phyloP scores from a whole-genome alignment of 2,888 invertebrate species.

The Mamestra brassicae region DNA sequence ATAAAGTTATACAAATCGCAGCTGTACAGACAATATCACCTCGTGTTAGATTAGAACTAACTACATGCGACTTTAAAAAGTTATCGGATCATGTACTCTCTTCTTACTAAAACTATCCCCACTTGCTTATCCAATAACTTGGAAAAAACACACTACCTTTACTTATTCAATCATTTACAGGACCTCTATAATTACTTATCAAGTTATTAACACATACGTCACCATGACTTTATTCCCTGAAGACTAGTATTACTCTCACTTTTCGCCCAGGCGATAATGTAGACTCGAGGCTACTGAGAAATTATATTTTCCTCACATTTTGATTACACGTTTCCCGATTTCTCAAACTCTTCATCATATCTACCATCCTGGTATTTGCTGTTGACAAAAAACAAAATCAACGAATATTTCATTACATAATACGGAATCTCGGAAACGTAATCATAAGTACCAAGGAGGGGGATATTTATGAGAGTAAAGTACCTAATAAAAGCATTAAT shows the following conservation, averaged over 20 bases:
- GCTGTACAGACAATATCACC: conserved; percentile 26
- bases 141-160: too few relatives aligned
- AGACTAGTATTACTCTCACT: background rate
- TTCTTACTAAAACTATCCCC: too few relatives aligned
- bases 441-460: conserved; percentile 8
- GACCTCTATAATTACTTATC: background rate
- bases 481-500: conserved; percentile 26
- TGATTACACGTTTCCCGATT: background rate
- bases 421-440: conserved; percentile 1
- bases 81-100: background rate
- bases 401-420: conserved; percentile 1
- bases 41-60: conserved; percentile 11
- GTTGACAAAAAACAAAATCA: conserved; percentile 10
- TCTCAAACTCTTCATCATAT: background rate
- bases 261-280: background rate
- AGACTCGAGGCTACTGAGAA: background rate
- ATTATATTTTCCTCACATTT: background rate
- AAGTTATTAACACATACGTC: background rate
- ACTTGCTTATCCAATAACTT: too few relatives aligned
- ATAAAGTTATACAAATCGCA: conserved; percentile 17
- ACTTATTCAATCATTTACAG: background rate
- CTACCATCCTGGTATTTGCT: background rate
- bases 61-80: background rate
- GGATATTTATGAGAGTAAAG: background rate
- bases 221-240: too few relatives aligned